A percentile compares a stretch with the other conserved stretches of the same genome.
These are phyloP conservation scores for Heliangelus exortis DNA, from an alignment of 2,797 vertebrate genomes.

Conservation along the genomic window DNA sequence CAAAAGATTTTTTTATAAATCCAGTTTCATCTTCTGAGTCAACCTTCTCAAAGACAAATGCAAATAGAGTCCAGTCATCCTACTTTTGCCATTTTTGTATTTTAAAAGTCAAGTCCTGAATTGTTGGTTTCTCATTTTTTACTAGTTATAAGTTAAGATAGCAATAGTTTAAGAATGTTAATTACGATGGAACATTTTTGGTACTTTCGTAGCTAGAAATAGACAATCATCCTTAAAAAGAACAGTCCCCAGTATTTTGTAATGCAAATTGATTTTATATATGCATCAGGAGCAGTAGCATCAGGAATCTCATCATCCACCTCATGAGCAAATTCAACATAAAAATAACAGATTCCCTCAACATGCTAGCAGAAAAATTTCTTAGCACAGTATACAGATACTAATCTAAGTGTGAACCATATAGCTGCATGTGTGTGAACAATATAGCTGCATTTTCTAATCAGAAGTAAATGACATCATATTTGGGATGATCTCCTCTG, in stretches of 20 bases:
- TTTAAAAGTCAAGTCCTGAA: neutral
- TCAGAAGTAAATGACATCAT: conserved; percentile 15
- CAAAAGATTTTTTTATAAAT: neutral
- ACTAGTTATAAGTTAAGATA: conserved; percentile 35
- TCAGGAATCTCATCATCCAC: neutral
- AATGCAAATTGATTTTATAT: conserved; percentile 36
- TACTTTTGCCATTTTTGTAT: neutral
- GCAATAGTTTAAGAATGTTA: conserved; percentile 43
- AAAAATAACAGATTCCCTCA: conserved; percentile 7
- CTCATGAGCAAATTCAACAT: conserved; percentile 21
- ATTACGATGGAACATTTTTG: conserved; percentile 44
- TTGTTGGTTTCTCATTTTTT: conserved; percentile 31
- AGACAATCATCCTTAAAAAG: conserved; percentile 15
- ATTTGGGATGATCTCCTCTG: conserved; percentile 9
- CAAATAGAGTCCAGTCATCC: neutral
- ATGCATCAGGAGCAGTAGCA: neutral
- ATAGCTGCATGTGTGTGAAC: neutral
- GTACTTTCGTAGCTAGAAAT: conserved; percentile 52
- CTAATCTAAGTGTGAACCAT: conserved; percentile 18
- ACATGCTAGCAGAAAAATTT: neutral
- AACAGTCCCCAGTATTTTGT: conserved; percentile 25
- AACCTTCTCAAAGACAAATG: conserved; percentile 1
- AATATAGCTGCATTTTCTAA: neutral
- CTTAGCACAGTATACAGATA: neutral
- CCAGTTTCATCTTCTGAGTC: neutral